Evolutionary conservation across 2,888 invertebrate species (phyloP), one percentile per base, ranked within the genome.

Genomic region (Chymomyza amoena): DNA sequence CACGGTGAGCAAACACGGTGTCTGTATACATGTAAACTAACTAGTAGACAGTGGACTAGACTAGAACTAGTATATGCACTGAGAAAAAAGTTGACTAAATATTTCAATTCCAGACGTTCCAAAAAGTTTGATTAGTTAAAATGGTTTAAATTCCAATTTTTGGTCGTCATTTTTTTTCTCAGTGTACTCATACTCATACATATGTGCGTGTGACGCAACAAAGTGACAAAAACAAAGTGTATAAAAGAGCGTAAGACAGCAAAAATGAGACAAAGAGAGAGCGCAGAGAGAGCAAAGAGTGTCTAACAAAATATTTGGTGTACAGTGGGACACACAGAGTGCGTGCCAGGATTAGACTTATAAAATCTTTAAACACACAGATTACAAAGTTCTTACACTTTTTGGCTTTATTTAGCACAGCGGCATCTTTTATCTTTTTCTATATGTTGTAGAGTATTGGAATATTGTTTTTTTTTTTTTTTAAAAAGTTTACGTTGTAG

Each of bases 341-440:
- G 16, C 28, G 54, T 64, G 59, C 9, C 54, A 57, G 59, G 62
- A 63, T 32, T 32, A 65, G 61, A 68, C 61, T 71, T 63, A 18
- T 28, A 60, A 59, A 32, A 59, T 32, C 25, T 59, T 59, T 25
- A 83, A 64, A 68, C 61, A 79, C 75, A 85, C 77, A 76, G 79
- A 80, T 73, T 73, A 59, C 86, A 79, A 70, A 87, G 80, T 88
- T 89, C 90, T 91, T 91, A 91, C 90, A 91, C 91, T 91, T 91
- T 88, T 91, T 90, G 88, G 89, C 84, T 87, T 81, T 66, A 72
- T 81, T 85, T 83, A 90, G 82, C 84, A 81, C 77, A 80, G 78
- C 77, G 83, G 82, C 86, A 77, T 90, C 90, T 90, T 88, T 90
- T 75, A 89, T 90, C 89, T 89, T 90, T 89, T 84, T 90, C 90